phyloP scores from a whole-genome alignment of 1,140 invertebrate species.

The Gryon sp. region DNA sequence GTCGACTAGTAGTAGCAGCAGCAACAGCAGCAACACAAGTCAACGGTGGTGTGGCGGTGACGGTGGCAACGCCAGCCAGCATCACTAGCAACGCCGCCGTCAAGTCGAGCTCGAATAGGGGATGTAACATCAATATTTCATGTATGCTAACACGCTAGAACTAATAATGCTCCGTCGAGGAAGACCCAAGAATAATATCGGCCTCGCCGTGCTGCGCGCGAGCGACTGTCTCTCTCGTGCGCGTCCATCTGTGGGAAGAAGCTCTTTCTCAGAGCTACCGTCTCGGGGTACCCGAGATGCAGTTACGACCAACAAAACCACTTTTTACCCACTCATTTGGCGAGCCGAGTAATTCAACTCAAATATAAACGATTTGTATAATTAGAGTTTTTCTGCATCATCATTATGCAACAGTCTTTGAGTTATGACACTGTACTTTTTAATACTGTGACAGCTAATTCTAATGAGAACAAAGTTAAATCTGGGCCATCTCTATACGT shows the following conservation, averaged over 20 bases:
- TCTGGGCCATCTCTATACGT: too few relatives aligned
- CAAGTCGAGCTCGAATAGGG: constrained; percentile 52
- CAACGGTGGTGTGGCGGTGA: too few relatives aligned
- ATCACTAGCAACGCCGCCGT: constrained; percentile 16
- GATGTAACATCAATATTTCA: constrained; percentile 80
- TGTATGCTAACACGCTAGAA: constrained; percentile 80
- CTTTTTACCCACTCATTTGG: constrained; percentile 55
- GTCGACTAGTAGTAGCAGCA: too few relatives aligned
- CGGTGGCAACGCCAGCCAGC: neutral
- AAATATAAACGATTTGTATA: constrained; percentile 53
- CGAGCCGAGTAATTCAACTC: constrained; percentile 19
- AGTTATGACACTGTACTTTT: constrained; percentile 22
- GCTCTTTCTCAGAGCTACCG: constrained; percentile 12
- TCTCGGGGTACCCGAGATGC: neutral
- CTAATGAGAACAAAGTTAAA: neutral
- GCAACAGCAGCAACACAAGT: neutral
- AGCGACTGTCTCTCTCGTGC: constrained; percentile 20
- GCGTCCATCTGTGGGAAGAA: neutral
- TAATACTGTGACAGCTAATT: neutral
- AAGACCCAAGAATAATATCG: constrained; percentile 80
- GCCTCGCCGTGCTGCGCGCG: constrained; percentile 56
- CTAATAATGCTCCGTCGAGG: constrained; percentile 78
- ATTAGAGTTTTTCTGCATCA: constrained; percentile 44
- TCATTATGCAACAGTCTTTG: constrained; percentile 16
- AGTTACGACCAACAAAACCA: constrained; percentile 44